These are phyloP conservation scores for Hyphantria cunea DNA, from an alignment of 1,140 invertebrate genomes.

Conservation along the genomic window DNA sequence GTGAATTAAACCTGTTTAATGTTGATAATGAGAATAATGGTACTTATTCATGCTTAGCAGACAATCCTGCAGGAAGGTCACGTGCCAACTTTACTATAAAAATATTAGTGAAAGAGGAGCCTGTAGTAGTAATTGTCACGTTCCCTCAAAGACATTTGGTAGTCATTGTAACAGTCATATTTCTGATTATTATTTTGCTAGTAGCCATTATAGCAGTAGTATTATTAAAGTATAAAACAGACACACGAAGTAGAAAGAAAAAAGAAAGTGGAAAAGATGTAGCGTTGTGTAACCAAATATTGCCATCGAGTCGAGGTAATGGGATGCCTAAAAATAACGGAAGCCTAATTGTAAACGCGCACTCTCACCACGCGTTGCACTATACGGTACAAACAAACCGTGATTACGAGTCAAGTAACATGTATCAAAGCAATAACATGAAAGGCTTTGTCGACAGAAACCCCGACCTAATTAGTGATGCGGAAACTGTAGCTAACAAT, in stretches of 20 bases:
- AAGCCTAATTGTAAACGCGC: constrained; percentile 74
- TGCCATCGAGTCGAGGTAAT: constrained; percentile 67
- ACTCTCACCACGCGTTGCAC: constrained; percentile 76
- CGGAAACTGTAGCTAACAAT: constrained; percentile 85
- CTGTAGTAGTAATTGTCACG: constrained; percentile 84
- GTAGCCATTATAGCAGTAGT: constrained; percentile 84
- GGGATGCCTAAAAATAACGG: constrained; percentile 76
- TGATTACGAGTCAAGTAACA: constrained; percentile 70
- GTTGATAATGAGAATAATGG: constrained; percentile 89
- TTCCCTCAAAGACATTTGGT: constrained; percentile 87
- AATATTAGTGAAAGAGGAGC: constrained; percentile 87
- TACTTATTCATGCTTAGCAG: constrained; percentile 90
- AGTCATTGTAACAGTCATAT: constrained; percentile 84
- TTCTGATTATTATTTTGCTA: constrained; percentile 83
- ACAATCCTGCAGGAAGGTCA: constrained; percentile 90
- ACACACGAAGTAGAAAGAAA: constrained; percentile 81
- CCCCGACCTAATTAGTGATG: constrained; percentile 89
- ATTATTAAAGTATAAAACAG: constrained; percentile 84
- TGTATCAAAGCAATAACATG: constrained; percentile 77
- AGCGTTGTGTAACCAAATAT: constrained; percentile 75
- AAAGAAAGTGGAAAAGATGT: constrained; percentile 80
- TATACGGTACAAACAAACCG: constrained; percentile 69
- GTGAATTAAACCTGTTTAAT: constrained; percentile 89
- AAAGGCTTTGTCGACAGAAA: constrained; percentile 86
- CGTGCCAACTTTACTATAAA: constrained; percentile 90